Base-by-base conservation (phyloP, 2,797 vertebrate species). In the Leptatherina wallacei region DNA sequence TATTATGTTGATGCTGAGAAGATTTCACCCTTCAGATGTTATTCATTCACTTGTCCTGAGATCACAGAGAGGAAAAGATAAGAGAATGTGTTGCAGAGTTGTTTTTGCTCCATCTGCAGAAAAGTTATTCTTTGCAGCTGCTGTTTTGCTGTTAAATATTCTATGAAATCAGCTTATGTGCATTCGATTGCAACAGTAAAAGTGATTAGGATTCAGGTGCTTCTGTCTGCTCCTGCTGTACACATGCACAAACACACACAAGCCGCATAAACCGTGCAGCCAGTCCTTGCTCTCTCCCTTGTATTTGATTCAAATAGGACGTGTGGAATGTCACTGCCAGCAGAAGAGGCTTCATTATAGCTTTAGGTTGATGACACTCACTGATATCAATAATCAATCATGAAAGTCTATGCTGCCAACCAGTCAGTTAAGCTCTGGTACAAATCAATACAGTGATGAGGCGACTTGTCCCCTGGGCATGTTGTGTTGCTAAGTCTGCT, bases 351-450 rank as follows among this genome's bases (percentile, higher is more conserved):
- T 82, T 88, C 75, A 84, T 82, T 86, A 83, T 75, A 30, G 69
- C 59, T 65, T 47, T 4, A n/a, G 49, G 38, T 63, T 77, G 85
- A 77, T 82, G 85, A 78, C 69, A 74, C 68, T 59, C 71, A 40
- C 58, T 62, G 75, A 85, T 86, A 84, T 84, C 86, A 89, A 85
- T 91, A 90, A 85, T 91, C 87, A 84, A 86, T 90, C 74, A 63
- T 20, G 65, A 66, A 73, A 73, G 75, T 75, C 33, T 27, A 40
- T 71, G 72, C 74, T 71, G 58, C 55, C 0, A 74, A 83, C 61
- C 51, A 81, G 74, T 89, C 77, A 60, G 69, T 85, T 83, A 80
- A 83, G 74, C 64, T 52, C 69, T 69, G 64, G 52, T 52, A 55
- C 51, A 61, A 71, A 92, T 92, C 84, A 18, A 91, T 91, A 69